phyloP scores from a whole-genome alignment of 2,888 invertebrate genomes.

The Drymonia ruficornis region DNA sequence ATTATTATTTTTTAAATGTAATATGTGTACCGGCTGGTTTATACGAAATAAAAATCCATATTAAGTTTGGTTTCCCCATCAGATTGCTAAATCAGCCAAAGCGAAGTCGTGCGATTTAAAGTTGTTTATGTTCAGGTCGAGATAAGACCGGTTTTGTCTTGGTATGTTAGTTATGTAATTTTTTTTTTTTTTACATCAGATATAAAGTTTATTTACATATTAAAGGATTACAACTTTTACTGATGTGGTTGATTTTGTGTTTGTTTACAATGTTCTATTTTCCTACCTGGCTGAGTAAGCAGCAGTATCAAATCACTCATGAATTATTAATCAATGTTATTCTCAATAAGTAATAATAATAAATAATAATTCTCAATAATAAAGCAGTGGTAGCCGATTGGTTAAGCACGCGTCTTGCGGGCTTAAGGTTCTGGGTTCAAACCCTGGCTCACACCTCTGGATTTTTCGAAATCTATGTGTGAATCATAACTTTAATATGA shows the following conservation, averaged over 20 bases:
- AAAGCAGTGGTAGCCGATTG: too few species aligned
- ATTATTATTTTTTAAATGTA: not conserved
- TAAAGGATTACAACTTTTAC: not conserved
- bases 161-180: slow-evolving; percentile 12
- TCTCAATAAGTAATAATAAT: slow-evolving; percentile 17
- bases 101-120: slow-evolving; percentile 12
- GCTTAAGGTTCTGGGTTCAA: too few species aligned
- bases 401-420: too few species aligned
- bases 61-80: slow-evolving; percentile 17
- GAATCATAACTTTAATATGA: too few species aligned
- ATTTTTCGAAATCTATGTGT: too few species aligned
- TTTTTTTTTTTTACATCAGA: slow-evolving; percentile 4
- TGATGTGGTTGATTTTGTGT: not conserved
- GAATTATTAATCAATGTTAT: slow-evolving; percentile 18
- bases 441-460: too few species aligned
- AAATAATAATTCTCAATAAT: too few species aligned
- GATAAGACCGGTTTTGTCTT: slow-evolving; percentile 18
- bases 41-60: slow-evolving; percentile 6
- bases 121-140: slow-evolving; percentile 7
- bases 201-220: not conserved
- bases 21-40: not conserved
- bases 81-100: slow-evolving; percentile 6
- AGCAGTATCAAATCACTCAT: not conserved
- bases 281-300: not conserved
- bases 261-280: not conserved